Conservation (phyloP, 2,888 invertebrate species). For the Megamerina dolium region DNA sequence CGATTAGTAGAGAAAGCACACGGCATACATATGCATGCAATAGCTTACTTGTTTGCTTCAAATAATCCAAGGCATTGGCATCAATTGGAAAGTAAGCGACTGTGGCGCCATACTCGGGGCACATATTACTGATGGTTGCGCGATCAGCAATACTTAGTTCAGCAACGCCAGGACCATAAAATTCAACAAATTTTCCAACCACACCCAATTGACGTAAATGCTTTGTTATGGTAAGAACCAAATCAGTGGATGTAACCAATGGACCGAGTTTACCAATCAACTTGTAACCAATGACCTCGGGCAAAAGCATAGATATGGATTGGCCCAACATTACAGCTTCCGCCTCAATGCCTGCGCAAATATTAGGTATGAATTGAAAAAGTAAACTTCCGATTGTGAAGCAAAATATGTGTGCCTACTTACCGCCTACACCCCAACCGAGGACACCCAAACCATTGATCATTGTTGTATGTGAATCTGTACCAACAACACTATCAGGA, state of each 20-base stretch:
- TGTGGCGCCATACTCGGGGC: slow-evolving; percentile 96
- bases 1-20: too few relatives aligned
- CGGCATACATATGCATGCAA: too few relatives aligned
- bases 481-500: slow-evolving; percentile 92
- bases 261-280: slow-evolving; percentile 74
- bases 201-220: slow-evolving; percentile 89
- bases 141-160: slow-evolving; percentile 92
- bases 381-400: background rate
- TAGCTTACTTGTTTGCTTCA: slow-evolving; percentile 81
- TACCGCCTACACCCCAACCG: slow-evolving; percentile 92
- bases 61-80: slow-evolving; percentile 70
- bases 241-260: slow-evolving; percentile 89
- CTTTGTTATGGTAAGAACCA: slow-evolving; percentile 96
- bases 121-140: slow-evolving; percentile 98
- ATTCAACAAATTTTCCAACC: slow-evolving; percentile 98
- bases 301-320: slow-evolving; percentile 92
- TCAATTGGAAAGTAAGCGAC: slow-evolving; percentile 94
- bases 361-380: too few relatives aligned
- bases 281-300: slow-evolving; percentile 92
- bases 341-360: slow-evolving; percentile 85
- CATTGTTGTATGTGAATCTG: slow-evolving; percentile 99
- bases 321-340: slow-evolving; percentile 99
- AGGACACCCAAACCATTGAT: slow-evolving; percentile 94
- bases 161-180: slow-evolving; percentile 90
- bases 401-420: slow-evolving; percentile 2